Base-by-base conservation (phyloP, 2,797 vertebrate species). In the Kryptolebias ocellatus region DNA sequence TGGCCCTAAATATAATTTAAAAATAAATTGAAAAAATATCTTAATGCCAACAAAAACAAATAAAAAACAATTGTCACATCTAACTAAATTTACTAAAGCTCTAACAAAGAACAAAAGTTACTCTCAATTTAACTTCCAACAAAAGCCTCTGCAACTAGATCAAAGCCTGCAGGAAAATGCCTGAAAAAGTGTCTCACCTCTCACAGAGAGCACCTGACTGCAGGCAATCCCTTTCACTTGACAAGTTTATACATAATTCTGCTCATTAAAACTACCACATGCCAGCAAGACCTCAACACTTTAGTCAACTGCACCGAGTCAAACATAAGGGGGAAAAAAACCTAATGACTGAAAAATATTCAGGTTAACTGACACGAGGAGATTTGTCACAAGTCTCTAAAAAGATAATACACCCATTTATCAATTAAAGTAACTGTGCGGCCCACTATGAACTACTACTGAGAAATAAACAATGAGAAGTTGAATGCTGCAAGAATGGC, bases 221-320 rank as follows among this genome's bases (percentile, higher is more conserved):
- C 92, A 92, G 94, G 90, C 90, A 89, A 93, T 95, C 94, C 89
- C 94, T 93, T 94, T 92, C 94, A 92, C 92, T 94, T 95, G 94
- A 96, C 95, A 95, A 94, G 90, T 94, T 94, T 93, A 95, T 96
- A 93, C 95, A 96, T 97, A 95, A 96, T 96, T 96, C 93, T 88
- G 82, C 93, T 96, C 95, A 96, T 96, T 95, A 96, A 93, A 92
- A 93, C 89, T 90, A 90, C 86, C 87, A 83, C 90, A 89, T 93
- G 90, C 92, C 92, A 94, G 71, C 76, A 72, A 74, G 78, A 83
- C 78, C 83, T 91, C 89, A 90, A 88, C 85, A 89, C 80, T 79
- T 91, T 88, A 71, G 80, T 90, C 86, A 89, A 72, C 64, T 61
- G 53, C 70, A 34, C 46, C 8, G 72, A 78, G 81, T 81, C 68